Evolutionary conservation across 2,888 invertebrate species (phyloP), one percentile per base, ranked within the genome.

Genomic region (Campoplex nolae): DNA sequence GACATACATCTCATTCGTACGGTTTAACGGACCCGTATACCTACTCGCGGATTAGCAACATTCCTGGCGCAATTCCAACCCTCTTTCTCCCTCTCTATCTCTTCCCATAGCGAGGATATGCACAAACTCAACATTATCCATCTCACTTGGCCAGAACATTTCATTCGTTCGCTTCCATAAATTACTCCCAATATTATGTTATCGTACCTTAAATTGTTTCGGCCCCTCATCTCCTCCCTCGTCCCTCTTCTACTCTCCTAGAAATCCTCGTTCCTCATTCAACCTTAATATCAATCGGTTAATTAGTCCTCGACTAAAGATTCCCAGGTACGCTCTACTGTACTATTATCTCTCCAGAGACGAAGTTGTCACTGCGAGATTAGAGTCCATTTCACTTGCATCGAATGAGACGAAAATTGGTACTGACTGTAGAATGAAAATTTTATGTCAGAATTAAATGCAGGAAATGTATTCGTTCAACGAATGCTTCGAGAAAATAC

Each of bases 51-150:
- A 90, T 91, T 91, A 91, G 90, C 92, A 90, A 89, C 87, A 89
- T 85, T 83, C 78, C 90, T 92, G 92, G 92, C 92, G 70, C 38
- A 62, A 71, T 62, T 90, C 91, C 92, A 92, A 90, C 51, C 83
- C 58, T 76, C 74, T 81, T 65, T 56, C 35, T 80, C 48, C 70
- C 78, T 42, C 74, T 45, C 13, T 13, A 67, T 54, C 71, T 74
- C 67, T 65, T 32, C 68, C n/a, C 28, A 23, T n/a, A 68, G 65
- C 58, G 70, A 32, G 45, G 11, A n/a, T 58, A 32, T 70, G 8
- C 56, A 68, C 68, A 70, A 18, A 11, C 74, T 62, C 82, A 75
- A 84, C 71, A 58, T 38, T 84, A 79, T 74, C 54, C 80, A 65
- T 70, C 23, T 86, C 79, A 76, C 75, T 48, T 68, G 16, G 56